A percentile compares a stretch with the other conserved stretches of the same genome.
Conservation (phyloP, 2,113 vertebrate species). For the Craseonycteris thonglongyai region DNA sequence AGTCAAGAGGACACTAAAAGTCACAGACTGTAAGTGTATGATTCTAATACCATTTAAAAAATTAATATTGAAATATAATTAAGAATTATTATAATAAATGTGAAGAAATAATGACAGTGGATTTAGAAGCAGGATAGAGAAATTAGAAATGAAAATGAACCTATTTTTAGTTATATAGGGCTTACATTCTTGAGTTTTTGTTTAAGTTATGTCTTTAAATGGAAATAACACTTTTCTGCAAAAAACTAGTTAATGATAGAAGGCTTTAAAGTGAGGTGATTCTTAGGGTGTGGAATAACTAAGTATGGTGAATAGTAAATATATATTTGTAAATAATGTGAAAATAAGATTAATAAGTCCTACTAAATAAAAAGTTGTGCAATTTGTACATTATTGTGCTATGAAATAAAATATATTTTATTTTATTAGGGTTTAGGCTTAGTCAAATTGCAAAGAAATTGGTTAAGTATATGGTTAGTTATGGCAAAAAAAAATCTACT, state of each 20-base stretch:
- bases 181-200: neutral
- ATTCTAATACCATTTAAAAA: neutral
- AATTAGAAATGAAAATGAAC: neutral
- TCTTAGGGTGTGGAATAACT: neutral
- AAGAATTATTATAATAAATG: neutral
- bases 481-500: neutral
- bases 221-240: neutral
- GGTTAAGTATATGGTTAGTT: neutral
- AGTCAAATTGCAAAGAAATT: neutral
- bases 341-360: neutral
- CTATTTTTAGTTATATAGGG: neutral
- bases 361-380: neutral
- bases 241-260: neutral
- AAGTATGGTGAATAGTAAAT: neutral
- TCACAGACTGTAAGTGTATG: slow-evolving; percentile 83
- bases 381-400: neutral
- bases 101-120: neutral
- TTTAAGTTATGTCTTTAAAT: neutral
- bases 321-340: neutral
- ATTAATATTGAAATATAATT: neutral
- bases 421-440: neutral
- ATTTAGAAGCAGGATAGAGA: neutral
- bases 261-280: neutral
- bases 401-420: neutral
- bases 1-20: slow-evolving; percentile 74